Conservation (phyloP, 2,113 vertebrate genomes). For the Polyodon spathula region DNA sequence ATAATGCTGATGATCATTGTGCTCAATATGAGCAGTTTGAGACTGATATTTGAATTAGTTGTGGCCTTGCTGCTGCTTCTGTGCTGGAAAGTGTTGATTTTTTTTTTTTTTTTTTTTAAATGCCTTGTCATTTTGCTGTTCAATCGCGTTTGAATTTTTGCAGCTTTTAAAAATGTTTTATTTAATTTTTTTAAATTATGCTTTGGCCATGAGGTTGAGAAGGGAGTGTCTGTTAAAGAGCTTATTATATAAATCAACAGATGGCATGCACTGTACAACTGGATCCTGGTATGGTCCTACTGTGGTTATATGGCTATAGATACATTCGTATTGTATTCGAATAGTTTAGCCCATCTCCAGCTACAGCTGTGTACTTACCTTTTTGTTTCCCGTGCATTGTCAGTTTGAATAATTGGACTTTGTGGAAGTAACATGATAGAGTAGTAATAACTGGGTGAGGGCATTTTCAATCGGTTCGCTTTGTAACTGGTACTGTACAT, state of each 20-base stretch:
- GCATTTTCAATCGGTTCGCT: no score
- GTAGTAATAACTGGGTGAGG: background rate
- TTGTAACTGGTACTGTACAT: no score
- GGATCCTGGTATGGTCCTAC: background rate
- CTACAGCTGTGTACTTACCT: background rate
- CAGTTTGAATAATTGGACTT: background rate
- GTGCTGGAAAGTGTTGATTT: constrained; percentile 15
- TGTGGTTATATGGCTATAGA: background rate
- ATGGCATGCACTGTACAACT: background rate
- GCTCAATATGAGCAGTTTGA: constrained; percentile 7
- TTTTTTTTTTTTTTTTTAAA: constrained; percentile 1
- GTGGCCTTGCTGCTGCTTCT: constrained; percentile 61
- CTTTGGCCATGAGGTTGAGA: constrained; percentile 9
- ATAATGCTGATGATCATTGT: constrained; percentile 11
- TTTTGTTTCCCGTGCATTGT: background rate
- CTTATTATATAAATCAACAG: background rate
- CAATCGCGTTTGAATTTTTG: constrained; percentile 17
- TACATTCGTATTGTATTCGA: background rate
- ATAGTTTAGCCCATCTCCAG: background rate
- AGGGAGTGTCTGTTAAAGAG: constrained; percentile 4
- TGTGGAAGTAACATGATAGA: background rate
- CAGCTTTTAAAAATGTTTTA: constrained; percentile 8
- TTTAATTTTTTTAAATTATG: background rate
- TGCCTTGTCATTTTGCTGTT: constrained; percentile 19
- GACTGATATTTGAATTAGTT: constrained; percentile 47